These are phyloP conservation scores for Lagodon rhomboides DNA, from an alignment of 2,797 vertebrate species.

Conservation along the genomic window DNA sequence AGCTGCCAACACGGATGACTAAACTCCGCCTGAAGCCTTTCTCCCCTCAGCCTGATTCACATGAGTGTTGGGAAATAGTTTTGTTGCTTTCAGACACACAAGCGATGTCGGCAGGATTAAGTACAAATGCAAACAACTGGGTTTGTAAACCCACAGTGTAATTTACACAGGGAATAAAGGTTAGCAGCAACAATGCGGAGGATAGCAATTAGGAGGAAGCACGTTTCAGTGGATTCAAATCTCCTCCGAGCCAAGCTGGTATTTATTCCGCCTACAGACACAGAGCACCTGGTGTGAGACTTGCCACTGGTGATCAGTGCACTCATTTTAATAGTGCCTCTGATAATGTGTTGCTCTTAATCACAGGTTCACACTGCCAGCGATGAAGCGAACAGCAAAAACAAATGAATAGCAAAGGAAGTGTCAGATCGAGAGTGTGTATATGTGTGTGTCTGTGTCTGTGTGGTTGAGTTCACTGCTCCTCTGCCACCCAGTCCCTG, in stretches of 20 bases:
- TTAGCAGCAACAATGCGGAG: conserved; percentile 54
- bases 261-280: conserved; percentile 70
- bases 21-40: conserved; percentile 71
- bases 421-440: conserved; percentile 25
- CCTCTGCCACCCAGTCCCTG: conserved; percentile 44
- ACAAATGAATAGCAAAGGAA: conserved; percentile 36
- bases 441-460: conserved; percentile 11
- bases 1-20: conserved; percentile 79
- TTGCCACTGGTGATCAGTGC: conserved; percentile 61
- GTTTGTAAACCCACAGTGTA: conserved; percentile 53
- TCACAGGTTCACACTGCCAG: conserved; percentile 56
- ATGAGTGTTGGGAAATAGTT: conserved; percentile 69
- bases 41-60: conserved; percentile 62
- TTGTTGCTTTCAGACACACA: conserved; percentile 48
- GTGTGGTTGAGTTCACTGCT: conserved; percentile 40
- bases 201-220: conserved; percentile 64
- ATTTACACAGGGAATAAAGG: conserved; percentile 67
- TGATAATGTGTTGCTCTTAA: conserved; percentile 71
- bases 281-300: conserved; percentile 72
- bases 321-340: conserved; percentile 62
- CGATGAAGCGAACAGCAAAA: conserved; percentile 40
- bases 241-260: conserved; percentile 46
- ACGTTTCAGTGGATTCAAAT: conserved; percentile 59
- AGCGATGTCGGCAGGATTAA: conserved; percentile 56
- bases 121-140: conserved; percentile 57